Percentiles rank a stretch among this genome's conserved stretches.
Evolutionary conservation across 64 coral and sea anemone species (phyloP).

Genomic region (Stichodactyla helianthus): DNA sequence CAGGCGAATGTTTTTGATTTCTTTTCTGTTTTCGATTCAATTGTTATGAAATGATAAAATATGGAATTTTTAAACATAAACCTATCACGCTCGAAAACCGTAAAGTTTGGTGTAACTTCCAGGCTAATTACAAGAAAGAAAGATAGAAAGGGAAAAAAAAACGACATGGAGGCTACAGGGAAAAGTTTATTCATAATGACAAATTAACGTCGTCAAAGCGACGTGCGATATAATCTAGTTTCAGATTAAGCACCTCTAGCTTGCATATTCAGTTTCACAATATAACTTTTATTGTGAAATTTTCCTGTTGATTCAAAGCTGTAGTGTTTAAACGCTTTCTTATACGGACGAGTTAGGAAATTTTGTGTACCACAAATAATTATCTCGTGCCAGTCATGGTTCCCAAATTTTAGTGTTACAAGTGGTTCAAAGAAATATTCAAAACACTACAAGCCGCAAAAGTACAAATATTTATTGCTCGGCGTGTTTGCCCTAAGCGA

Average conservation of each 20-base stretch:
- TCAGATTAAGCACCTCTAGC: not conserved
- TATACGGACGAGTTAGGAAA: not conserved
- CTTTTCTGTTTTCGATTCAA: not conserved
- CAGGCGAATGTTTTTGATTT: not conserved
- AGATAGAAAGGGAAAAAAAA: not conserved
- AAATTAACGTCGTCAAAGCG: not conserved
- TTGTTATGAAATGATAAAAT: not conserved
- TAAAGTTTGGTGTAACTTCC: too few species aligned
- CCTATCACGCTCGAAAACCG: not conserved
- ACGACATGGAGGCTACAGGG: not conserved
- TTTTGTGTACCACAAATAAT: not conserved
- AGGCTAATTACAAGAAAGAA: too few species aligned
- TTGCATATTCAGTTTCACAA: constrained; percentile 9
- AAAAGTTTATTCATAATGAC: not conserved
- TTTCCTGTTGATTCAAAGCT: not conserved
- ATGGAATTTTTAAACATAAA: not conserved
- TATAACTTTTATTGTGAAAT: not conserved
- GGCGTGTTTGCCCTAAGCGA: constrained; percentile 12
- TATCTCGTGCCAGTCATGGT: not conserved
- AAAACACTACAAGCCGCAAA: not conserved
- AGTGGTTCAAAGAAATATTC: constrained; percentile 1
- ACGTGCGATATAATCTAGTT: not conserved
- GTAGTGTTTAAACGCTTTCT: not conserved
- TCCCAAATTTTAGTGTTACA: not conserved
- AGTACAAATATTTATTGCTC: not conserved